phyloP scores from a whole-genome alignment of 2,888 invertebrate genomes.

The Philaethria dido region DNA sequence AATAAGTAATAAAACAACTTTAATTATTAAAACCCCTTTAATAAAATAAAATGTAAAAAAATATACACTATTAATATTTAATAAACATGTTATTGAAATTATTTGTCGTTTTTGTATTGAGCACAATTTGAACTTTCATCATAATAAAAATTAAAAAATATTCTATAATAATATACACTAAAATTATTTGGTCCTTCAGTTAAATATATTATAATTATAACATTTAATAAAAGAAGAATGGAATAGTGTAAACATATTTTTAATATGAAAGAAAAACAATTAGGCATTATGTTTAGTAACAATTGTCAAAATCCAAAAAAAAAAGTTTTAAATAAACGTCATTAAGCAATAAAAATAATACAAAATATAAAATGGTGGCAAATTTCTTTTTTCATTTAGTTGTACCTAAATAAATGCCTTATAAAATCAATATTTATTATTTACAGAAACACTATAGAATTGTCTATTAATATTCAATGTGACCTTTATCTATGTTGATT shows the following conservation, averaged over 20 bases:
- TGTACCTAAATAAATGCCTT: not conserved
- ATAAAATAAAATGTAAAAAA: constrained; percentile 14
- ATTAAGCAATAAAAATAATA: too few species aligned
- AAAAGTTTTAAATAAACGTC: too few species aligned
- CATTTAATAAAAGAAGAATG: not conserved
- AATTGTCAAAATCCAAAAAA: not conserved
- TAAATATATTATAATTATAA: not conserved
- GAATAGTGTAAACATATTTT: not conserved
- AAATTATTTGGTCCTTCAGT: constrained; percentile 5
- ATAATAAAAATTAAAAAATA: not conserved
- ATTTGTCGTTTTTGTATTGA: not conserved
- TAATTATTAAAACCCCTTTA: not conserved
- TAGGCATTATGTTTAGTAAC: not conserved
- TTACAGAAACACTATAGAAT: not conserved
- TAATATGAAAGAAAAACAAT: not conserved
- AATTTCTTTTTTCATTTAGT: too few species aligned
- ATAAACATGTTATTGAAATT: not conserved
- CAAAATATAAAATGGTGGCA: too few species aligned
- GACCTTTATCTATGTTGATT: constrained; percentile 6
- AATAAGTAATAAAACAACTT: constrained; percentile 7
- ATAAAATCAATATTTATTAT: not conserved
- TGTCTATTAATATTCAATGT: constrained; percentile 14
- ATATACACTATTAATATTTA: not conserved
- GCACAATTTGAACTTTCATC: not conserved
- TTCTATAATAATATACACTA: not conserved